phyloP scores from a whole-genome alignment of 2,113 vertebrate species.

The Mormoops blainvillei region DNA sequence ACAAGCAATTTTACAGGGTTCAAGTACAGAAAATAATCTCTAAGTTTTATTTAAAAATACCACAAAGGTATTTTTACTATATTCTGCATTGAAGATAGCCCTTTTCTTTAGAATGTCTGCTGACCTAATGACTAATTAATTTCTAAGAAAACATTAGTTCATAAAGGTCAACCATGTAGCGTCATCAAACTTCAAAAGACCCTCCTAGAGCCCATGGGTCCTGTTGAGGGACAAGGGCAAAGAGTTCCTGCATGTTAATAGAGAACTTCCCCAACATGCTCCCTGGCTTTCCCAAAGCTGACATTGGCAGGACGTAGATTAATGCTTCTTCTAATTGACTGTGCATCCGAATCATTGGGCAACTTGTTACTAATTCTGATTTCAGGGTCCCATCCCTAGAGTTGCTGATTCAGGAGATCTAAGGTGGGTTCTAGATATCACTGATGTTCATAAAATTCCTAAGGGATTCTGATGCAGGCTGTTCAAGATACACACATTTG shows the following conservation, averaged over 20 bases:
- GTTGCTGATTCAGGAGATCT: background rate
- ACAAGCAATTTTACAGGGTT: background rate
- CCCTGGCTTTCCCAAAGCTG: background rate
- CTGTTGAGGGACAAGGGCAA: background rate
- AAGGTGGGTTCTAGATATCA: background rate
- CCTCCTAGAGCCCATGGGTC: background rate
- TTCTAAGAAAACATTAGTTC: slow-evolving; percentile 17
- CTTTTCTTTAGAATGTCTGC: slow-evolving; percentile 29
- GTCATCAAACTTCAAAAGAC: slow-evolving; percentile 24
- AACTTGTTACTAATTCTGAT: background rate
- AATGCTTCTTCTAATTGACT: background rate
- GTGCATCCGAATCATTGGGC: background rate
- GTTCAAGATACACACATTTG: background rate
- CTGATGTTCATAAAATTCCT: background rate
- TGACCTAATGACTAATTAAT: slow-evolving; percentile 49
- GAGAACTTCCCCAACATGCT: background rate
- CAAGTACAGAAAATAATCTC: background rate
- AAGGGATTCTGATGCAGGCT: background rate
- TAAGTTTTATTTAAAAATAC: background rate
- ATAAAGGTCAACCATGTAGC: slow-evolving; percentile 48
- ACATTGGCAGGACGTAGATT: background rate
- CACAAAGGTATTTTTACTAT: background rate
- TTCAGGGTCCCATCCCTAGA: background rate
- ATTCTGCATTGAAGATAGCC: background rate
- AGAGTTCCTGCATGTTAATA: background rate